Evolutionary conservation across 2,888 invertebrate species (phyloP).

Genomic region (Frankliniella fusca): DNA sequence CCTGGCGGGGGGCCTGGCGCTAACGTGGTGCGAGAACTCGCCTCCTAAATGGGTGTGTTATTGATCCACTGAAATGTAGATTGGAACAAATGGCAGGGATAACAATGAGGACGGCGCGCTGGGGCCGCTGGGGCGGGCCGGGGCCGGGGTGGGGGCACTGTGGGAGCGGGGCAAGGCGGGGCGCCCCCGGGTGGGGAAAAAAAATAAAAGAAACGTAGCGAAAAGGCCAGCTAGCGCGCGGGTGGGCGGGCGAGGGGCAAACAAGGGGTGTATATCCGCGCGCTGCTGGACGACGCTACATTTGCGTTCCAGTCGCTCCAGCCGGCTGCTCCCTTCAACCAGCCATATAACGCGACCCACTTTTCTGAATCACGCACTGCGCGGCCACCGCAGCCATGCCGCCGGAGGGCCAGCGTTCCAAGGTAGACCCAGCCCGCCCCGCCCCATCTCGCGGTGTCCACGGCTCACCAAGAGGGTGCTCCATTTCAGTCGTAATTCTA

Average conservation of each 20-base stretch:
- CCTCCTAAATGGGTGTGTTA: not conserved
- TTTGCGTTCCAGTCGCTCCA: not conserved
- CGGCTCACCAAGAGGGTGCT: no score
- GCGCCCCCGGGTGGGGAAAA: not conserved
- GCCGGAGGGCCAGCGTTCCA: no score
- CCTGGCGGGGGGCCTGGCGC: no score
- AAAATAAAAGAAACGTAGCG: not conserved
- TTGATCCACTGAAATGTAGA: not conserved
- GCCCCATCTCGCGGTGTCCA: no score
- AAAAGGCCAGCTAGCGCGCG: no score
- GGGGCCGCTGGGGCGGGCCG: not conserved
- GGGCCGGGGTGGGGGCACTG: no score
- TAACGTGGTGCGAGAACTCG: no score
- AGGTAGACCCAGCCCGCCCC: no score
- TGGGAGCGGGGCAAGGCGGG: no score
- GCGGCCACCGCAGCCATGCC: no score
- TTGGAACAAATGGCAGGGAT: conserved; percentile 1
- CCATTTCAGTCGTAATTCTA: not conserved
- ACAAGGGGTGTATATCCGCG: not conserved
- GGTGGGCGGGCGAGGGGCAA: not conserved
- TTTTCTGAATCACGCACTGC: not conserved
- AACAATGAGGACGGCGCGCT: not conserved
- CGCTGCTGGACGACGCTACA: not conserved
- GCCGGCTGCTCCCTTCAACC: not conserved
- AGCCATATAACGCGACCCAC: not conserved